phyloP scores from a whole-genome alignment of 2,797 vertebrate species.

The Peromyscus eremicus region DNA sequence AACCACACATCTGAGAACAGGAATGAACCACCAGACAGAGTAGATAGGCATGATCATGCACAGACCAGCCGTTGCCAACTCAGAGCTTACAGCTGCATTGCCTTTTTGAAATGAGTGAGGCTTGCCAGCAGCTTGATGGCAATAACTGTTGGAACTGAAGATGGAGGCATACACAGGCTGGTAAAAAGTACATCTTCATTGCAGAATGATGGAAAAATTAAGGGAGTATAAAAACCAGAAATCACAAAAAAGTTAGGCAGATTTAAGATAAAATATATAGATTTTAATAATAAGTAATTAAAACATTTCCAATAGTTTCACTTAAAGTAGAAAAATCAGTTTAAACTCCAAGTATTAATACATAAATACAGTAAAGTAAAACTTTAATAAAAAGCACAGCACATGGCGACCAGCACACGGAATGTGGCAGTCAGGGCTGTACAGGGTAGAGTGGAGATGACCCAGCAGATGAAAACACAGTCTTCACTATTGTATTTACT shows the following conservation, averaged over 20 bases:
- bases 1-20: background rate
- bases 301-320: background rate
- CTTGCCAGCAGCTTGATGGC: background rate
- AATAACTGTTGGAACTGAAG: background rate
- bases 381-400: background rate
- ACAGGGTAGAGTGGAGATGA: background rate
- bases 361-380: background rate
- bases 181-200: background rate
- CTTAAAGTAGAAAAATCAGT: background rate
- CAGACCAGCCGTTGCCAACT: background rate
- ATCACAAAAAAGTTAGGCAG: background rate
- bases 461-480: background rate
- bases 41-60: background rate
- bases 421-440: background rate
- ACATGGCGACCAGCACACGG: background rate
- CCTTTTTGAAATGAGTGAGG: background rate
- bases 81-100: background rate
- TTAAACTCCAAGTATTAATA: constrained; percentile 22
- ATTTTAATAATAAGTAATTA: background rate
- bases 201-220: background rate
- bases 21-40: background rate
- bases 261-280: constrained; percentile 24
- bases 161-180: background rate
- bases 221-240: background rate
- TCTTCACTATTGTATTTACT: background rate